Conservation (phyloP, 2,113 vertebrate species). For the Saguinus imperator region DNA sequence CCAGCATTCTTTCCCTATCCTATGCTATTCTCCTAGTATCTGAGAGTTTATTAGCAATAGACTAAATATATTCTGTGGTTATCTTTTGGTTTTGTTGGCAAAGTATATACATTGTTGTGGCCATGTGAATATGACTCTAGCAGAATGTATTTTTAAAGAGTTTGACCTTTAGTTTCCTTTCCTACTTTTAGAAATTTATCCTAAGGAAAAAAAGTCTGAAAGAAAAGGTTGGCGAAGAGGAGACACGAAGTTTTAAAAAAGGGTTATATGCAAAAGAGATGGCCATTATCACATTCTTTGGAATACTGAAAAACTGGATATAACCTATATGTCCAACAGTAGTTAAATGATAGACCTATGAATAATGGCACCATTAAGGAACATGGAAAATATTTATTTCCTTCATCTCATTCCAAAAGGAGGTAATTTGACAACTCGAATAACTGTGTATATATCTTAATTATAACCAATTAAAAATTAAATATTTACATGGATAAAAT, state of each 20-base stretch:
- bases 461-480: constrained; percentile 27
- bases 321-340: neutral
- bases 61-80: neutral
- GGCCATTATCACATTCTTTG: neutral
- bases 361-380: neutral
- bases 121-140: neutral
- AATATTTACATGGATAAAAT: constrained; percentile 32
- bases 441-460: constrained; percentile 8
- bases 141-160: neutral
- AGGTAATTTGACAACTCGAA: neutral
- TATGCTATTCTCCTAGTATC: neutral
- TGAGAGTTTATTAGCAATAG: neutral
- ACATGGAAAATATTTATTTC: neutral
- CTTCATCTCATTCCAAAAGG: constrained; percentile 4
- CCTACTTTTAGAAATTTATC: constrained; percentile 10
- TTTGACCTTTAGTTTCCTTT: constrained; percentile 20
- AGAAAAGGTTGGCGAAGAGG: neutral
- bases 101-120: neutral
- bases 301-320: neutral
- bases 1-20: neutral
- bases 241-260: too few relatives aligned
- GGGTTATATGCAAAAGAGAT: neutral
- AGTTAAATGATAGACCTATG: neutral
- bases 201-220: constrained; percentile 23
- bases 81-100: neutral